Evolutionary conservation across 2,113 vertebrate genomes (phyloP).

Genomic region (Bubalus kerabau): DNA sequence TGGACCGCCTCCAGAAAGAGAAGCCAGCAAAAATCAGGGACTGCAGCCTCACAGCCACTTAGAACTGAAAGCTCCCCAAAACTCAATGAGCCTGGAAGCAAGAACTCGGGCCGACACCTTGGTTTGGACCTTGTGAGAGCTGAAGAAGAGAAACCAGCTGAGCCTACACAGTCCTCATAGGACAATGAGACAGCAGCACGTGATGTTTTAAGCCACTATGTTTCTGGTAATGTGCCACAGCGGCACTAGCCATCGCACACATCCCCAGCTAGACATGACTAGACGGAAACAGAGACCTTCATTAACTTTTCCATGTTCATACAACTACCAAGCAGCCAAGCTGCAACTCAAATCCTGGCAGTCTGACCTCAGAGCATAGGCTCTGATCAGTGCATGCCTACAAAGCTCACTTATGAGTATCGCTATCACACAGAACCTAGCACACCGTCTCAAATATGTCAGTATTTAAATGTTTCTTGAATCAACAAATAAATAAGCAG

Average conservation of each 20-base stretch:
- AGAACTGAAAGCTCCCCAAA: neutral
- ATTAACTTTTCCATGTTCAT: neutral
- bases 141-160: neutral
- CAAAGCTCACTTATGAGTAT: neutral
- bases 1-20: neutral
- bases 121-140: neutral
- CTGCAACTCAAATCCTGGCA: neutral
- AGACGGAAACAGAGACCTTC: neutral
- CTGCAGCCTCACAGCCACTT: neutral
- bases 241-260: neutral
- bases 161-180: neutral
- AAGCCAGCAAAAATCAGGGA: neutral
- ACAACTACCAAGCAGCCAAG: neutral
- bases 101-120: neutral
- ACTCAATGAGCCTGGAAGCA: neutral
- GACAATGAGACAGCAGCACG: neutral
- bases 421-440: neutral
- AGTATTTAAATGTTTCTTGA: neutral
- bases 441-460: neutral
- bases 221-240: neutral
- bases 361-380: neutral
- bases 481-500: neutral
- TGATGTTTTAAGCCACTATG: neutral
- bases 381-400: neutral
- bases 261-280: neutral